Conservation (phyloP, 2,797 vertebrate genomes). For the Forpus xanthops region DNA sequence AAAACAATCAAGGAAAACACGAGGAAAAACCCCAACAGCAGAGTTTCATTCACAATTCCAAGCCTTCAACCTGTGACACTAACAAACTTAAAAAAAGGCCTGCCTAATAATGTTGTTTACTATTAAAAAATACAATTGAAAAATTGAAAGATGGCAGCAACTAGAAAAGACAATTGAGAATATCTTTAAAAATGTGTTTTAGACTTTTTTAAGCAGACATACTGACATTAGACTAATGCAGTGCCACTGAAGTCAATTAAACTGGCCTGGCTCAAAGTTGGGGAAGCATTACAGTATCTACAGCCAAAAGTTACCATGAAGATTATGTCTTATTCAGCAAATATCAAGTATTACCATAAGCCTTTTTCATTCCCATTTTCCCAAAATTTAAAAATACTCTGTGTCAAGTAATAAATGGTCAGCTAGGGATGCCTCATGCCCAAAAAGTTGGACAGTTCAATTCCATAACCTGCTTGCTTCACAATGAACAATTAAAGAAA, state of each 20-base stretch:
- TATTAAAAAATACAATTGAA: not conserved
- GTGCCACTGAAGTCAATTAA: not conserved
- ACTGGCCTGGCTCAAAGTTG: not conserved
- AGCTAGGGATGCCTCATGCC: not conserved
- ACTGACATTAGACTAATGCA: not conserved
- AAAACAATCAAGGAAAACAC: not conserved
- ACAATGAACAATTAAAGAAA: not conserved
- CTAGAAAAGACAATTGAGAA: not conserved
- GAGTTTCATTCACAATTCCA: not conserved
- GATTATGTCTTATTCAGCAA: not conserved
- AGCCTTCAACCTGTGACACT: not conserved
- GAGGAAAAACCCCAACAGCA: not conserved
- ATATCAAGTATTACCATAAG: not conserved
- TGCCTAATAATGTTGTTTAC: not conserved
- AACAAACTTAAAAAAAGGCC: not conserved
- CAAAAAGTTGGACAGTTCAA: not conserved
- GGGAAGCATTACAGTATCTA: not conserved
- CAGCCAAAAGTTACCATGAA: not conserved
- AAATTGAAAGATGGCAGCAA: no score
- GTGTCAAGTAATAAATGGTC: not conserved
- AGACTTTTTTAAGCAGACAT: not conserved
- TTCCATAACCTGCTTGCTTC: not conserved
- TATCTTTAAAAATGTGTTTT: not conserved
- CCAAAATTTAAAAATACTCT: not conserved
- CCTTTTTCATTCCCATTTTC: not conserved